phyloP scores from a whole-genome alignment of 2,113 vertebrate genomes.

The Petrocephalus microphthalmus region DNA sequence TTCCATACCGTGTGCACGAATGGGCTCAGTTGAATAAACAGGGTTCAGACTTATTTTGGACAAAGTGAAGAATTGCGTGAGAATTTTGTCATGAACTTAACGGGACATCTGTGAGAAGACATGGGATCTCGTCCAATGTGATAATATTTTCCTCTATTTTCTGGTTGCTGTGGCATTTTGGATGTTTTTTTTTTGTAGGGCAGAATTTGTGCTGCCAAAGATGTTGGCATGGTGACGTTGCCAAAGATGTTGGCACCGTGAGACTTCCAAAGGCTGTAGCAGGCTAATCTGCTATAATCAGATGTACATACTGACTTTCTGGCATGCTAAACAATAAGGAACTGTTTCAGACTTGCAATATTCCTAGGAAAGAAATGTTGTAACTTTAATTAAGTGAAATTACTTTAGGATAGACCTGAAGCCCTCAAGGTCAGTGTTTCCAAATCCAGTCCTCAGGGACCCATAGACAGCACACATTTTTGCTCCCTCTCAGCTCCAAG shows the following conservation, averaged over 20 bases:
- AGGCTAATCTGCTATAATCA: not conserved
- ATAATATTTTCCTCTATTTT: not conserved
- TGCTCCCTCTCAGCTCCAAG: not conserved
- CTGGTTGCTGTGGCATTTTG: not conserved
- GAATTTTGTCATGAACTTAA: not conserved
- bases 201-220: not conserved
- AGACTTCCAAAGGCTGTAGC: not conserved
- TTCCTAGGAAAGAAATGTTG: not conserved
- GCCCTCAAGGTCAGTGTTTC: not conserved
- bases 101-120: not conserved
- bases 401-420: not conserved
- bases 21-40: not conserved
- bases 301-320: not conserved
- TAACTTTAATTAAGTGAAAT: not conserved
- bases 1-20: not conserved
- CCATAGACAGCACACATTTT: too few species aligned
- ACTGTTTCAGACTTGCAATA: not conserved
- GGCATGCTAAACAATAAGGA: not conserved
- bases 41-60: not conserved
- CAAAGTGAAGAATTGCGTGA: not conserved
- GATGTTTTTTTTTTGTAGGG: not conserved
- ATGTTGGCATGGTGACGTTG: not conserved
- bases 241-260: not conserved
- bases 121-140: not conserved
- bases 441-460: not conserved